Evolutionary conservation across 37 sponge, comb jelly and placozoan genomes (phyloP).

Genomic region (Ianthella basta): DNA sequence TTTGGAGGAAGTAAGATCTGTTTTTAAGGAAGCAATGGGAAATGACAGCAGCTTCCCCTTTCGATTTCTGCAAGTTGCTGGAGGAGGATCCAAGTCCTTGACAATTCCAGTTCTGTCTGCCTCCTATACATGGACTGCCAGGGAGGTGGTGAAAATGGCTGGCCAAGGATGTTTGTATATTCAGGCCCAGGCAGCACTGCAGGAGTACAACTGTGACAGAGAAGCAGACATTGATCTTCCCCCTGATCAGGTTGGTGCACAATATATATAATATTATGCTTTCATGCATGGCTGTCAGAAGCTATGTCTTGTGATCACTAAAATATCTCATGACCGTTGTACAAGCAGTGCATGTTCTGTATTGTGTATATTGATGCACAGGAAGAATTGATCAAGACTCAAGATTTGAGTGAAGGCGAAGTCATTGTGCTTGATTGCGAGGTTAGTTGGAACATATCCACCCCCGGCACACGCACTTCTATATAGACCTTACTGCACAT

Average conservation of each 20-base stretch:
- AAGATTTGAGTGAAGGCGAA: too few relatives aligned
- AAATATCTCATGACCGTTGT: not conserved
- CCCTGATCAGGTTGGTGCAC: slow-evolving; percentile 7
- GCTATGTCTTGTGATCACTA: not conserved
- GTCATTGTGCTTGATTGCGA: too few relatives aligned
- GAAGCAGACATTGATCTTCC: slow-evolving; percentile 4
- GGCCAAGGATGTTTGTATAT: slow-evolving; percentile 28
- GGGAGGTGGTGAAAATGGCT: slow-evolving; percentile 15
- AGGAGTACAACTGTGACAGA: slow-evolving; percentile 18
- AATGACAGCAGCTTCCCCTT: slow-evolving; percentile 38
- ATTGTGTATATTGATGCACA: too few relatives aligned
- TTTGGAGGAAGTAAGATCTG: slow-evolving; percentile 36
- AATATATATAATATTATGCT: not conserved
- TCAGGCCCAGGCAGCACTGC: not conserved
- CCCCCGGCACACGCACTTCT: too few relatives aligned
- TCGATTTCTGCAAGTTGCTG: slow-evolving; percentile 38
- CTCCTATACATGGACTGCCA: slow-evolving; percentile 38
- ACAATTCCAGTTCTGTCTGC: slow-evolving; percentile 32
- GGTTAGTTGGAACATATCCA: too few relatives aligned
- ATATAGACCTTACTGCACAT: too few relatives aligned
- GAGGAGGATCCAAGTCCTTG: slow-evolving; percentile 39
- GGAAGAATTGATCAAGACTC: too few relatives aligned
- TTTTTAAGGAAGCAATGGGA: slow-evolving; percentile 49
- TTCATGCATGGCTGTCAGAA: not conserved
- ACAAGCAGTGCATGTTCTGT: not conserved